Evolutionary conservation across 2,888 invertebrate species (phyloP).

Genomic region (Seira musarum): DNA sequence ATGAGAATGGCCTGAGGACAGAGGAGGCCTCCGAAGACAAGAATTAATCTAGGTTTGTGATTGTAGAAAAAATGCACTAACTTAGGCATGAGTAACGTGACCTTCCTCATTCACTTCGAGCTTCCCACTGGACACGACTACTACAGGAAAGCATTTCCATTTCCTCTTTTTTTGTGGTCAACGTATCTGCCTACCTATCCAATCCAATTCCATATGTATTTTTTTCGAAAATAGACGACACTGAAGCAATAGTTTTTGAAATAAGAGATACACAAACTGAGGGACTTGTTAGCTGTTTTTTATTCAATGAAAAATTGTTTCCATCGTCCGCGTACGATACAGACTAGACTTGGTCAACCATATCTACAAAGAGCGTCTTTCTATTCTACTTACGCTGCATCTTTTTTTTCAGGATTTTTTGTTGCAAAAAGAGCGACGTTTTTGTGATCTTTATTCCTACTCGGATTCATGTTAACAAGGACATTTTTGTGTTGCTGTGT

Average conservation of each 20-base stretch:
- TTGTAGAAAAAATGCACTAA: no score
- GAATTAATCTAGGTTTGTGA: no score
- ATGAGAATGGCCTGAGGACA: no score
- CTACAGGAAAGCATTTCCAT: not conserved
- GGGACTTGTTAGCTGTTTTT: slow-evolving; percentile 36
- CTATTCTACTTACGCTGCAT: not conserved
- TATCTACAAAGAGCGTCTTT: no score
- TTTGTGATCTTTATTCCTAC: no score
- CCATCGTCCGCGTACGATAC: not conserved
- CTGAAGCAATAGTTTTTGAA: not conserved
- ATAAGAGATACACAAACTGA: slow-evolving; percentile 25
- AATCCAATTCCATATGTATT: not conserved
- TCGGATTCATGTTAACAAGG: not conserved
- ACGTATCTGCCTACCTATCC: not conserved
- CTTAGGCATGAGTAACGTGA: no score
- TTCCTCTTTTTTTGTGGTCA: no score
- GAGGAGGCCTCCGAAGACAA: no score
- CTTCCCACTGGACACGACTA: not conserved
- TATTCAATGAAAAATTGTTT: slow-evolving; percentile 20
- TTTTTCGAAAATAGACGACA: no score
- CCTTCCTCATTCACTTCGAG: no score
- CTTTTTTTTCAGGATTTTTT: no score
- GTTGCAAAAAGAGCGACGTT: no score
- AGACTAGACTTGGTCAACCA: not conserved
- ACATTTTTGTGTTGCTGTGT: not conserved